phyloP scores from a whole-genome alignment of 2,113 vertebrate species.

The Gopherus flavomarginatus region DNA sequence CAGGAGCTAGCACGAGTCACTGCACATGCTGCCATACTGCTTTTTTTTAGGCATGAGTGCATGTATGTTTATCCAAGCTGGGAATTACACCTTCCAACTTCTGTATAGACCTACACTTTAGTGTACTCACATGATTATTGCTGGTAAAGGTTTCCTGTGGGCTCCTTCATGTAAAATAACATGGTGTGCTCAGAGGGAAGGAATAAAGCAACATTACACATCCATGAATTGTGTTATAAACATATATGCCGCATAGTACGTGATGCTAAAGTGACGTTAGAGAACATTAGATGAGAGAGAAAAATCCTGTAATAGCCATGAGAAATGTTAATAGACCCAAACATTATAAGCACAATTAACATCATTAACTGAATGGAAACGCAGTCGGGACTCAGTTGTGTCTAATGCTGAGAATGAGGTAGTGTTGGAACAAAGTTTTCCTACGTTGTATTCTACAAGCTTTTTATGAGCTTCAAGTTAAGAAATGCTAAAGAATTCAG shows the following conservation, averaged over 20 bases:
- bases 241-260: background rate
- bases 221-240: background rate
- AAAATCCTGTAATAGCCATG: background rate
- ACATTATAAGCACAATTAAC: rapidly evolving
- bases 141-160: background rate
- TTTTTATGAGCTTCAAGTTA: background rate
- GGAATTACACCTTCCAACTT: too few relatives aligned
- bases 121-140: background rate
- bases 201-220: background rate
- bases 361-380: background rate
- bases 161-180: background rate
- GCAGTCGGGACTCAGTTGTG: background rate
- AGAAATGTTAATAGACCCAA: background rate
- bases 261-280: background rate
- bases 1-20: too few relatives aligned
- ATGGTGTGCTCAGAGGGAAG: background rate
- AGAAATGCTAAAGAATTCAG: rapidly evolving
- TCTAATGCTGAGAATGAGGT: rapidly evolving
- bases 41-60: too few relatives aligned
- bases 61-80: too few relatives aligned
- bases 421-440: background rate
- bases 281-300: background rate
- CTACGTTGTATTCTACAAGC: rapidly evolving
- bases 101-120: background rate
- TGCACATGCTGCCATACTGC: too few relatives aligned